A percentile compares a stretch with the other conserved stretches of the same genome.
Conservation (phyloP, 2,113 vertebrate species). For the Dermatemys mawii region DNA sequence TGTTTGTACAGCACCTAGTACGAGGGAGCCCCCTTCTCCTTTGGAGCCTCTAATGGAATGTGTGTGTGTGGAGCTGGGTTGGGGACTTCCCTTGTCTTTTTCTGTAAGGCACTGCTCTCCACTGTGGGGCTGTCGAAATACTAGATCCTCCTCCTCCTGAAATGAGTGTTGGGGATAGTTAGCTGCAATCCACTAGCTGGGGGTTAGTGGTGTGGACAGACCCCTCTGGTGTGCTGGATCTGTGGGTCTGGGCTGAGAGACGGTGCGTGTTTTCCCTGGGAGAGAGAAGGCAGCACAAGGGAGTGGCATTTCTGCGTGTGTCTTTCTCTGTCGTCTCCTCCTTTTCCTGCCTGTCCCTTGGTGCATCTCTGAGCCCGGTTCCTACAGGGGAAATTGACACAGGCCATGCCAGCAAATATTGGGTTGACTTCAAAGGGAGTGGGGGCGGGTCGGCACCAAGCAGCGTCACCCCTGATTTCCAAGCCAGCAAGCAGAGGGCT, state of each 20-base stretch:
- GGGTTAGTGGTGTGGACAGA: not conserved
- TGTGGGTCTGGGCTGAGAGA: not conserved
- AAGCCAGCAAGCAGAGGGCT: conserved; percentile 69
- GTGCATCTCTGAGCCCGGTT: not conserved
- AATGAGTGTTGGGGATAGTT: not conserved
- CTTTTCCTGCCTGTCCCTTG: not conserved
- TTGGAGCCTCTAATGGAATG: no score
- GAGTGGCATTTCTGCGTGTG: not conserved
- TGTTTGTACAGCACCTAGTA: not conserved
- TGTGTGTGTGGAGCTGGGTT: fast-evolving
- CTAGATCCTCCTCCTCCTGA: not conserved
- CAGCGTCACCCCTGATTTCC: conserved; percentile 69
- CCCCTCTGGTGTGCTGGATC: not conserved
- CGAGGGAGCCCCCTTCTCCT: not conserved
- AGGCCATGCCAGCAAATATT: conserved; percentile 64
- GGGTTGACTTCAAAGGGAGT: conserved; percentile 64
- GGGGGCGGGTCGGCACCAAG: conserved; percentile 67
- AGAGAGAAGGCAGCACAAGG: not conserved
- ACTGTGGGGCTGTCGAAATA: not conserved
- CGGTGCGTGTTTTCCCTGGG: not conserved
- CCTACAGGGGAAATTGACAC: conserved; percentile 45
- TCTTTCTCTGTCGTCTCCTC: not conserved
- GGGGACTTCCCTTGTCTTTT: not conserved
- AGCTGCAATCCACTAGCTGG: not conserved
- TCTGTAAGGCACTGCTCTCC: not conserved